Percentiles rank a stretch among this genome's conserved stretches.
These are phyloP conservation scores for Heptranchias perlo DNA, from an alignment of 2,113 vertebrate species.

Conservation along the genomic window DNA sequence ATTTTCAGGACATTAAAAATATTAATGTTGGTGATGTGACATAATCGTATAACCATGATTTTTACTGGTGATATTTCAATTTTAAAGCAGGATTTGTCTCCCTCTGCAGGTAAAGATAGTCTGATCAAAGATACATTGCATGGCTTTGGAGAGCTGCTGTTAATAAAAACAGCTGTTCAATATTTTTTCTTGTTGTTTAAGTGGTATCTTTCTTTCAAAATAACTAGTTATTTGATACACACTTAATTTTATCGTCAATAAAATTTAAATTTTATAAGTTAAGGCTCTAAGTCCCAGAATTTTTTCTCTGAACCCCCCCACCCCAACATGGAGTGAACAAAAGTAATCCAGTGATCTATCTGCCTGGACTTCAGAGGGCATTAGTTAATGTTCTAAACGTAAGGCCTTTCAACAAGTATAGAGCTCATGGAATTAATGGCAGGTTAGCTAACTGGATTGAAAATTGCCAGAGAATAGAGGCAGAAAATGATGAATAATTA, in stretches of 20 bases:
- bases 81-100: conserved; percentile 27
- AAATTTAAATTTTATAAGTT: neutral
- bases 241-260: neutral
- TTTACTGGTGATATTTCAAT: neutral
- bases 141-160: neutral
- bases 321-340: too few relatives aligned
- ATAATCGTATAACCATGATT: neutral
- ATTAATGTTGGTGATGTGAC: neutral
- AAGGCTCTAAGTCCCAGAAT: neutral
- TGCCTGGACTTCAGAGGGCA: neutral
- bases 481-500: neutral
- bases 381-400: neutral
- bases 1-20: neutral
- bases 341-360: neutral
- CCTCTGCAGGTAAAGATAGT: conserved; percentile 4
- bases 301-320: too few relatives aligned
- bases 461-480: neutral
- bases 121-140: neutral
- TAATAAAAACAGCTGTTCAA: neutral
- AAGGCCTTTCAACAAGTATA: neutral
- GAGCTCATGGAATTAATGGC: neutral
- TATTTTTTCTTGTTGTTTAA: neutral
- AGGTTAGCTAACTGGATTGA: neutral
- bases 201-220: neutral
- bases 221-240: neutral